Conservation (phyloP, 2,113 vertebrate species). For the Eonycteris spelaea region DNA sequence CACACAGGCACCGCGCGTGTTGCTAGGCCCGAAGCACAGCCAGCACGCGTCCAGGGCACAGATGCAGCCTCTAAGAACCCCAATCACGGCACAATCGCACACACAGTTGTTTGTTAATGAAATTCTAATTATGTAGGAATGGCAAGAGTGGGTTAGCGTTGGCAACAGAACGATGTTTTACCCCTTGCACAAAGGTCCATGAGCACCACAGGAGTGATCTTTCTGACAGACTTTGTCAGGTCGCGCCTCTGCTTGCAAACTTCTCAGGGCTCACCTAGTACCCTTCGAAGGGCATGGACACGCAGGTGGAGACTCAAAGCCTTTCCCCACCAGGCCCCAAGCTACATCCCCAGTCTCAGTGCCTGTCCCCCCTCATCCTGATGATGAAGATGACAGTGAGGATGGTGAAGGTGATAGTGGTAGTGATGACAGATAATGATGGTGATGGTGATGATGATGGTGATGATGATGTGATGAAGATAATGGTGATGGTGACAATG, state of each 20-base stretch:
- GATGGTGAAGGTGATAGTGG: accelerated
- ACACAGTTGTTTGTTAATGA: accelerated
- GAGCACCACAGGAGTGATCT: accelerated
- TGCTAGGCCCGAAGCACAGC: background rate
- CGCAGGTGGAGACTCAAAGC: background rate
- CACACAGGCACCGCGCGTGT: accelerated
- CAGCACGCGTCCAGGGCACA: accelerated
- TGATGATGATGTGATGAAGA: accelerated
- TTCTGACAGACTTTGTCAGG: background rate
- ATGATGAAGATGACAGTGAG: accelerated
- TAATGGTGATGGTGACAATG: background rate
- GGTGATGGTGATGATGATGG: accelerated
- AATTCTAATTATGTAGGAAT: background rate
- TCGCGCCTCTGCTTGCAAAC: background rate
- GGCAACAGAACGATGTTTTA: accelerated
- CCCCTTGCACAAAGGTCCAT: too few species aligned
- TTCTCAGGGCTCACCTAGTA: background rate
- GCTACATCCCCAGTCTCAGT: accelerated
- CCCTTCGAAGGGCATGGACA: accelerated
- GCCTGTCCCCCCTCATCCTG: too few species aligned
- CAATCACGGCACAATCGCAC: background rate
- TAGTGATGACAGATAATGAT: accelerated
- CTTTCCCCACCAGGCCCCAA: background rate
- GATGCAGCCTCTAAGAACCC: background rate
- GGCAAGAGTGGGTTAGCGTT: too few species aligned